phyloP scores from a whole-genome alignment of 2,113 vertebrate genomes.

The Melanostigma gelatinosum region DNA sequence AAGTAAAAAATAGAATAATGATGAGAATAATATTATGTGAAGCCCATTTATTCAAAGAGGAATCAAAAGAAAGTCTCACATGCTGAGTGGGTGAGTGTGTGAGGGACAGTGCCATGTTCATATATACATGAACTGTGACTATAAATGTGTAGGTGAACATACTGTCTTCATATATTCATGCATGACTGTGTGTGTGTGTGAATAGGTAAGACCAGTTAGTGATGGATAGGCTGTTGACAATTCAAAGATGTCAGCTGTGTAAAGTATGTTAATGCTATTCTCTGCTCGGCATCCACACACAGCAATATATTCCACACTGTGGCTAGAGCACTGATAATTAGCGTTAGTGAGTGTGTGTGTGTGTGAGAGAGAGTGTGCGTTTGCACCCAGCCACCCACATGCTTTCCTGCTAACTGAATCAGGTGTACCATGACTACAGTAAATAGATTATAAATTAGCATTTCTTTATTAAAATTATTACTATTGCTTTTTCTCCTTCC shows the following conservation, averaged over 20 bases:
- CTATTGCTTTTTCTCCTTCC: not conserved
- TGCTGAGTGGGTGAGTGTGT: not conserved
- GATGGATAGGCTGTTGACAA: slow-evolving; percentile 65
- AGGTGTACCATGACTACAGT: not conserved
- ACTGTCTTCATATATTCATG: slow-evolving; percentile 26
- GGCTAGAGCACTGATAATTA: slow-evolving; percentile 52
- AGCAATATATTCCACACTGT: slow-evolving; percentile 50
- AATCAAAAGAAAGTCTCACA: not conserved
- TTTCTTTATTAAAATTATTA: not conserved
- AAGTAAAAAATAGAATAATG: not conserved
- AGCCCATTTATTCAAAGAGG: not conserved
- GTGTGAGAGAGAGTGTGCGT: slow-evolving; percentile 9
- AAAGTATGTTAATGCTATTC: slow-evolving; percentile 73
- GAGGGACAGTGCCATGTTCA: not conserved
- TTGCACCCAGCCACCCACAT: not conserved
- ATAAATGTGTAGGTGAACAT: slow-evolving; percentile 23
- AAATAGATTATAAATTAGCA: not conserved
- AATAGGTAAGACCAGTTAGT: slow-evolving; percentile 39
- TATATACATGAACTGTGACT: slow-evolving; percentile 31
- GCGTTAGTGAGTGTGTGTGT: slow-evolving; percentile 7
- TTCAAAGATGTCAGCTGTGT: slow-evolving; percentile 65
- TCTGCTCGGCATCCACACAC: slow-evolving; percentile 59
- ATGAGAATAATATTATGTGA: not conserved
- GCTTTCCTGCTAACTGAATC: not conserved
- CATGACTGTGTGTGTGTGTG: not conserved